Evolutionary conservation across 2,888 invertebrate genomes (phyloP).

Genomic region (Drosophila infuscata): DNA sequence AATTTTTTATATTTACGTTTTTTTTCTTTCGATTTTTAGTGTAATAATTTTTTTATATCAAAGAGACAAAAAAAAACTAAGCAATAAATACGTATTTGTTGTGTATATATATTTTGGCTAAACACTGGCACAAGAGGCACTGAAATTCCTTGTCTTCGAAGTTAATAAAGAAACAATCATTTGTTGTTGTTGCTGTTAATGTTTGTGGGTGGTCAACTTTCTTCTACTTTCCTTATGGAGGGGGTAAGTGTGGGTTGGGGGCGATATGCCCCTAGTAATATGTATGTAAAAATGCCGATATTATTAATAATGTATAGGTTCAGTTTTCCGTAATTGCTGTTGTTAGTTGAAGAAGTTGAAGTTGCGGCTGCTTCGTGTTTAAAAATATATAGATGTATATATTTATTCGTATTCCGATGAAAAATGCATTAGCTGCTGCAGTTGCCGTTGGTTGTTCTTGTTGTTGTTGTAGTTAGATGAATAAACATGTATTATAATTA

Average conservation of each 20-base stretch:
- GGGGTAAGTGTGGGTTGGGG: constrained; percentile 2
- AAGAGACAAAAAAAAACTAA: constrained; percentile 75
- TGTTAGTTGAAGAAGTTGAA: constrained; percentile 34
- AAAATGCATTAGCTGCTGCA: constrained; percentile 75
- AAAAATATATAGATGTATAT: constrained; percentile 33
- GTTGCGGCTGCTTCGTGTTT: constrained; percentile 50
- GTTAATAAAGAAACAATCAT: constrained; percentile 70
- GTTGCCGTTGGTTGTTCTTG: constrained; percentile 59
- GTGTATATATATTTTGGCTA: constrained; percentile 81
- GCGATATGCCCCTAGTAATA: constrained; percentile 46
- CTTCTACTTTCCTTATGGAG: constrained; percentile 30
- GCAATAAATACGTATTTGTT: constrained; percentile 81
- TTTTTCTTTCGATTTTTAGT: constrained; percentile 51
- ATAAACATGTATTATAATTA: constrained; percentile 36
- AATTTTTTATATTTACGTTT: constrained; percentile 8
- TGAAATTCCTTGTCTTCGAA: constrained; percentile 82
- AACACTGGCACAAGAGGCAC: constrained; percentile 82
- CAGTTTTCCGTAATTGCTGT: constrained; percentile 43
- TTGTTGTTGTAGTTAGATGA: constrained; percentile 47
- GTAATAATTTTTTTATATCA: constrained; percentile 67
- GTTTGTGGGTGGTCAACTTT: constrained; percentile 34
- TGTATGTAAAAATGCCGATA: constrained; percentile 73
- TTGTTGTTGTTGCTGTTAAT: constrained; percentile 43
- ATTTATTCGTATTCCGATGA: constrained; percentile 63
- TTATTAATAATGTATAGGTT: constrained; percentile 63